Conservation (phyloP, 2,113 vertebrate species). For the Baryphthengus martii region DNA sequence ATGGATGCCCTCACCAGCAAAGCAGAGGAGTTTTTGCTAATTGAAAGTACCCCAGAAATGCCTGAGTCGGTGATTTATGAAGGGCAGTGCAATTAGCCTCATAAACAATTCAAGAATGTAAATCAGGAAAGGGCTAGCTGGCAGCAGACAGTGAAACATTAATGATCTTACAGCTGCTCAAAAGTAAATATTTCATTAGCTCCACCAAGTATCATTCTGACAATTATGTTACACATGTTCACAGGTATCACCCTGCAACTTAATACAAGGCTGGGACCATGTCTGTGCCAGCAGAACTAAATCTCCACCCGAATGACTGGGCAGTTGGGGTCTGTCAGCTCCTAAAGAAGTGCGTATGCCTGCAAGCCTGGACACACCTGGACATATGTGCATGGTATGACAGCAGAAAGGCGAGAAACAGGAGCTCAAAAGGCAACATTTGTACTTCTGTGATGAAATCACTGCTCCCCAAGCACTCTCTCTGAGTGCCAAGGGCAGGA, state of each 20-base stretch:
- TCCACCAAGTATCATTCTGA: not conserved
- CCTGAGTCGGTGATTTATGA: not conserved
- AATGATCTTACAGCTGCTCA: conserved; percentile 35
- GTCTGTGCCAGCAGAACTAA: not conserved
- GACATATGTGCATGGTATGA: accelerated
- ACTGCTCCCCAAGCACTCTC: not conserved
- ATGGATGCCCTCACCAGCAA: not conserved
- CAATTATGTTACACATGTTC: not conserved
- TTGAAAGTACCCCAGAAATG: not conserved
- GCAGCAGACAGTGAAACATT: conserved; percentile 11
- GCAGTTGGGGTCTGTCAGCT: not conserved
- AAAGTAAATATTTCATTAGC: conserved; percentile 44
- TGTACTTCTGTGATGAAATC: not conserved
- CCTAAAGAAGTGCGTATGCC: accelerated
- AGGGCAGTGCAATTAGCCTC: not conserved
- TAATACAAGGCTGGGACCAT: not conserved
- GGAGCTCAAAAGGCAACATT: not conserved
- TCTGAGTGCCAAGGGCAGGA: not conserved
- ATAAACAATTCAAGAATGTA: not conserved
- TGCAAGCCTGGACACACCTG: accelerated
- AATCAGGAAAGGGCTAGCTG: not conserved
- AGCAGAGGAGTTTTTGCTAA: not conserved
- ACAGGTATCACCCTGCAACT: not conserved
- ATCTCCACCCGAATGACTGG: accelerated
- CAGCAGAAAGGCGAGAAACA: not conserved